Evolutionary conservation across 2,797 vertebrate genomes (phyloP), one percentile per base, ranked within the genome.

Genomic region (Microcaecilia unicolor): DNA sequence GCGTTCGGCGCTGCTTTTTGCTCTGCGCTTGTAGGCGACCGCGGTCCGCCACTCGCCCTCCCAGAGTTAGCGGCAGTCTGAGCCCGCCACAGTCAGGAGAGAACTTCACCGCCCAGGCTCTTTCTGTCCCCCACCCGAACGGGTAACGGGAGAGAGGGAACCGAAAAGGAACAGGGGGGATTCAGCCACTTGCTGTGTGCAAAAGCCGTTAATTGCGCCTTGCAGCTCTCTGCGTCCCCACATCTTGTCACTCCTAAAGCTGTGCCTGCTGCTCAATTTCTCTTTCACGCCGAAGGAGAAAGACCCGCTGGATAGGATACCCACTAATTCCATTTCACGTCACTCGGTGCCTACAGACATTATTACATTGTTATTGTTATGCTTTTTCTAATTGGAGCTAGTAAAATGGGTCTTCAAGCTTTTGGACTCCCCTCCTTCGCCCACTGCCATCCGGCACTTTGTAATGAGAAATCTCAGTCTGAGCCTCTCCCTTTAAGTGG

Each of bases 401-500:
- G n/a, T n/a, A n/a, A n/a, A n/a, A n/a, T n/a, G n/a, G n/a, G n/a
- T n/a, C n/a, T n/a, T n/a, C n/a, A n/a, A n/a, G n/a, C n/a, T n/a
- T n/a, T n/a, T n/a, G n/a, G n/a, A n/a, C n/a, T n/a, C n/a, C n/a
- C n/a, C n/a, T n/a, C n/a, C n/a, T n/a, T n/a, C n/a, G n/a, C n/a
- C n/a, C n/a, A n/a, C n/a, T n/a, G n/a, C n/a, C n/a, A n/a, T n/a
- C n/a, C n/a, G n/a, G n/a, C n/a, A n/a, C n/a, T n/a, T n/a, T n/a
- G n/a, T n/a, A n/a, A n/a, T n/a, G n/a, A n/a, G n/a, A n/a, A n/a
- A n/a, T 50, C 40, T 44, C 17, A 40, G n/a, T n/a, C n/a, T n/a
- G 46, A 68, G 70, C 65, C 66, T 70, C 68, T 67, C 62, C 54
- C 61, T 67, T 65, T 62, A 71, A 74, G 70, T 66, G 74, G 70